These are phyloP conservation scores for Nothoprocta pentlandii DNA, from an alignment of 2,113 vertebrate species.

Conservation along the genomic window DNA sequence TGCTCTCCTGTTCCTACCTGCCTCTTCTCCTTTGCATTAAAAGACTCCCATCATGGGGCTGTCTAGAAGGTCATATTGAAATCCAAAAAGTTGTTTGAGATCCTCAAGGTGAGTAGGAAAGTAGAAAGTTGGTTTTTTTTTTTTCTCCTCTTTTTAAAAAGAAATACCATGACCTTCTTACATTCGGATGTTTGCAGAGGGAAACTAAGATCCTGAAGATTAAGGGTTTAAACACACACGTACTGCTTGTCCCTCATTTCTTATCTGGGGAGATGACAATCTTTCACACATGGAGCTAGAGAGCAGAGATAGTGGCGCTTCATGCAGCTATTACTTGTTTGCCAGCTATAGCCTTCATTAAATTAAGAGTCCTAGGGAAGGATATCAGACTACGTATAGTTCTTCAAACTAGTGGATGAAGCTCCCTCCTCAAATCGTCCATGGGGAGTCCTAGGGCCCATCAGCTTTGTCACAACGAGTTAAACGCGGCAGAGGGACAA, in stretches of 20 bases:
- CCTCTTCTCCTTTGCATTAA: not conserved
- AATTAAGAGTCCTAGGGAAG: not conserved
- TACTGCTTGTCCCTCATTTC: not conserved
- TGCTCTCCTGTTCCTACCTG: not conserved
- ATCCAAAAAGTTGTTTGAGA: not conserved
- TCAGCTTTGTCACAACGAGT: rapidly evolving
- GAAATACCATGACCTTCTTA: not conserved
- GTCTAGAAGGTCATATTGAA: not conserved
- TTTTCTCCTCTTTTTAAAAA: not conserved
- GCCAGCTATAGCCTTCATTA: not conserved
- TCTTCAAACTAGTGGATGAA: not conserved
- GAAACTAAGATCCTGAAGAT: not conserved
- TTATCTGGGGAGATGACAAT: not conserved
- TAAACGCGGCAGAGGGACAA: not conserved
- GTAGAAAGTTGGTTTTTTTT: not conserved
- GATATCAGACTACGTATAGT: rapidly evolving
- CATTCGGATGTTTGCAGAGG: not conserved
- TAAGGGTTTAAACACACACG: rapidly evolving
- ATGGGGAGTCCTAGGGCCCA: not conserved
- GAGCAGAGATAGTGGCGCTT: not conserved
- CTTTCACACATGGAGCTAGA: rapidly evolving
- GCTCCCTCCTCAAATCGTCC: not conserved
- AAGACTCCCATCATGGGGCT: not conserved
- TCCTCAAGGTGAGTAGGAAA: not conserved
- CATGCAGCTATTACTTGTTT: not conserved